Base-by-base conservation (phyloP, 2,888 invertebrate species). In the Graphium colonna region DNA sequence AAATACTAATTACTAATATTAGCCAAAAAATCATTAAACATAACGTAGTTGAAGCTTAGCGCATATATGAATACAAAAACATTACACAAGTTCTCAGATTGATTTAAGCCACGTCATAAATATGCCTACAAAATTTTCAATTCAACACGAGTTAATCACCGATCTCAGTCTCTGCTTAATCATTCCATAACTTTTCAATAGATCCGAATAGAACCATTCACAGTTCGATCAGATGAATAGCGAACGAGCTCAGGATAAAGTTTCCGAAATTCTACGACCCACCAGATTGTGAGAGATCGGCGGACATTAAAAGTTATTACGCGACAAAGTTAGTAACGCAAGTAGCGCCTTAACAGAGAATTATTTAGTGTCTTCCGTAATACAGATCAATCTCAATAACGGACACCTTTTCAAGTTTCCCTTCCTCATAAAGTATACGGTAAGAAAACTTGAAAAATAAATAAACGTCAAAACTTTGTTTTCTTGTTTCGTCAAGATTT, bases 261-360 rank as follows among this genome's bases (percentile, higher is more conserved):
- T 54, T 54, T 49, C 53, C 49, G 16, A 54, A 54, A 40, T 54
- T 49, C 49, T 28, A 54, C 49, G 49, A 49, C n/a, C 53, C 53
- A 49, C 49, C 49, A 54, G 53, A 54, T 54, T 54, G 49, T 49
- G 53, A 49, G 53, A 54, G 53, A 54, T 54, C 49, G 48, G 31
- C 49, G 16, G 53, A 49, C 49, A 54, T 54, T 54, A 54, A 54
- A 54, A 54, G 53, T 54, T 54, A 54, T 54, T 49, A 49, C 33
- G 48, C 53, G 53, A 49, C 49, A 49, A 54, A 54, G 53, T 54
- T 49, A 49, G 44, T 48, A 38, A 48, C 44, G 53, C 39, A 49
- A 54, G 49, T 44, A 47, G 44, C 53, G 40, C 31, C 44, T 49
- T 49, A 28, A 31, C 31, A 18, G 12, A 17, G 38, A 48, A 53